Conservation (phyloP, 2,113 vertebrate genomes). For the Heptranchias perlo region DNA sequence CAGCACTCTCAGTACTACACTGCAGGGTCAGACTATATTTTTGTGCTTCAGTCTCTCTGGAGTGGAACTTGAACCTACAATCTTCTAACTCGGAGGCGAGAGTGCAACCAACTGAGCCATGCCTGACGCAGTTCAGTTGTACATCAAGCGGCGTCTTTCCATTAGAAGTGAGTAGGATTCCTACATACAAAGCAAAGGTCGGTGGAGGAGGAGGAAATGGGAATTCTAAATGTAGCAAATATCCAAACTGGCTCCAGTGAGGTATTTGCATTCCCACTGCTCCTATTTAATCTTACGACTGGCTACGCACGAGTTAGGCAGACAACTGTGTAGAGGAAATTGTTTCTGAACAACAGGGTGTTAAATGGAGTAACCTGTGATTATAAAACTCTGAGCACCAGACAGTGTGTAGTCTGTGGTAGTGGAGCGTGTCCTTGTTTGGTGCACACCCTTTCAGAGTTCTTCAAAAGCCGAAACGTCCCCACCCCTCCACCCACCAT, state of each 20-base stretch:
- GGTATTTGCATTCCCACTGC: not conserved
- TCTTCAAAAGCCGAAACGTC: not conserved
- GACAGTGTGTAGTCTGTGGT: conserved; percentile 18
- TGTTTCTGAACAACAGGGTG: conserved; percentile 10
- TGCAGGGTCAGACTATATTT: not conserved
- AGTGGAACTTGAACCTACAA: not conserved
- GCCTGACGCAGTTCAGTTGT: not conserved
- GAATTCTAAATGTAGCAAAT: not conserved
- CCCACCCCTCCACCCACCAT: not conserved
- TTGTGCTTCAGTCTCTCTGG: not conserved
- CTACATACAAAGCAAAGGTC: not conserved
- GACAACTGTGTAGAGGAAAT: not conserved
- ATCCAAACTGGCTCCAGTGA: not conserved
- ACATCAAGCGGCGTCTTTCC: not conserved
- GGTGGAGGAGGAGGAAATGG: too few species aligned
- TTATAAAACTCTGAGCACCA: not conserved
- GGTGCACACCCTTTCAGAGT: not conserved
- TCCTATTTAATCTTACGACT: conserved; percentile 11
- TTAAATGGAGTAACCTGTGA: conserved; percentile 26
- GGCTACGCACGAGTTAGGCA: not conserved
- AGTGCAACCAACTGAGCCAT: too few species aligned
- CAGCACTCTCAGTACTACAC: too few species aligned
- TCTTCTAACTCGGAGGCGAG: too few species aligned
- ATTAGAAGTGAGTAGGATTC: not conserved
- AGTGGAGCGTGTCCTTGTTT: not conserved